Conservation (phyloP, 2,888 invertebrate species). For the Luperina testacea region DNA sequence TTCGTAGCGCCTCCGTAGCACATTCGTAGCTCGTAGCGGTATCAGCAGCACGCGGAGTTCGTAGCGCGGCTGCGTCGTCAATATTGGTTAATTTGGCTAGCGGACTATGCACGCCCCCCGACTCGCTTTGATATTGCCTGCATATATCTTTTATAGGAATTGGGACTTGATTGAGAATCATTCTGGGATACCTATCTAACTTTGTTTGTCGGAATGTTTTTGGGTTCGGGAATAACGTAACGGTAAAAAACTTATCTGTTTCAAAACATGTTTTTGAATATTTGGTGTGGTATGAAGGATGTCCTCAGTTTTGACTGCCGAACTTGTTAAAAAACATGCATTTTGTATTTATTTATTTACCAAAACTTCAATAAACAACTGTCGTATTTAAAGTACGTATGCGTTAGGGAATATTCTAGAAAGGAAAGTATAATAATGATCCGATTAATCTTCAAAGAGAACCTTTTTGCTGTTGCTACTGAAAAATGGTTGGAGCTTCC, state of each 20-base stretch:
- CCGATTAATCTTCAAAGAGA: background rate
- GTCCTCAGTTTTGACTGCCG: background rate
- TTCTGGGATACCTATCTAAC: constrained; percentile 2
- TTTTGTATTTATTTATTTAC: too few species aligned
- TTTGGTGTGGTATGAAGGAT: background rate
- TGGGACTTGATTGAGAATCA: constrained; percentile 38
- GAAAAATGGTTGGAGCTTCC: background rate
- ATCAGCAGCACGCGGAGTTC: constrained; percentile 70
- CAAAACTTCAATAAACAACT: too few species aligned
- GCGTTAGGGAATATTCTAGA: background rate
- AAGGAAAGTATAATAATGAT: background rate
- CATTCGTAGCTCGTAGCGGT: constrained; percentile 63
- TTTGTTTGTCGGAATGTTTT: constrained; percentile 27
- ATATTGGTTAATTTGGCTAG: constrained; percentile 83
- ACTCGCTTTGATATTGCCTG: constrained; percentile 43
- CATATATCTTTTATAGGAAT: constrained; percentile 47
- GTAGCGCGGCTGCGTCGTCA: constrained; percentile 78
- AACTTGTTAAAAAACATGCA: too few species aligned
- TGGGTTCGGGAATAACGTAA: background rate
- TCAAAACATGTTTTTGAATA: background rate
- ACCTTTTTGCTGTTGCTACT: background rate
- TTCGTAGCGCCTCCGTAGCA: constrained; percentile 19
- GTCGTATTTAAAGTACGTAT: background rate
- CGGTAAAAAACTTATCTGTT: background rate
- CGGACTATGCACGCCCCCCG: constrained; percentile 60